These are phyloP conservation scores for Boloria selene DNA, from an alignment of 2,888 invertebrate species.

Conservation along the genomic window DNA sequence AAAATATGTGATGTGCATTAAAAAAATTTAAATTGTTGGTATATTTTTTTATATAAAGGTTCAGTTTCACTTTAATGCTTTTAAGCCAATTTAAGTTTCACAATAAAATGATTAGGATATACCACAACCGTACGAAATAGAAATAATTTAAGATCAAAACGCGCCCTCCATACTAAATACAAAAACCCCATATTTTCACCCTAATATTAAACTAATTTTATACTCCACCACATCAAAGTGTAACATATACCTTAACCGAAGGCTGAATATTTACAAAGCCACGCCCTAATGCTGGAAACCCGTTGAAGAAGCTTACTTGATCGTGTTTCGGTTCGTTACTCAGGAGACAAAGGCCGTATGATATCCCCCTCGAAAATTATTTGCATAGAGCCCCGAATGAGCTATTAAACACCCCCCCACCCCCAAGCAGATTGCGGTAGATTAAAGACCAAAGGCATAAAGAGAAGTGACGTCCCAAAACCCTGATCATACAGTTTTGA, in stretches of 20 bases:
- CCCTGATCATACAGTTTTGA: slow-evolving; percentile 62
- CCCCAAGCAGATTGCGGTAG: slow-evolving; percentile 81
- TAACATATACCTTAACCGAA: slow-evolving; percentile 11
- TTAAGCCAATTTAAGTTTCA: too few species aligned
- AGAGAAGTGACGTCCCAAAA: slow-evolving; percentile 52
- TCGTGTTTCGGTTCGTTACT: slow-evolving; percentile 79
- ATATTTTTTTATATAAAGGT: too few species aligned
- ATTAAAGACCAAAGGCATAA: slow-evolving; percentile 80
- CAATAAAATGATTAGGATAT: too few species aligned
- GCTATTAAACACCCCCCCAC: slow-evolving; percentile 80
- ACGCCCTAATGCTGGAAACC: slow-evolving; percentile 62
- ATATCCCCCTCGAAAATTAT: slow-evolving; percentile 74
- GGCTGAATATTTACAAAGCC: slow-evolving; percentile 34
- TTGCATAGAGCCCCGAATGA: slow-evolving; percentile 82
- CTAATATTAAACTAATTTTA: slow-evolving; percentile 11
- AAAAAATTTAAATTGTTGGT: too few species aligned
- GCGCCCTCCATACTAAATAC: not conserved
- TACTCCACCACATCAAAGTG: slow-evolving; percentile 26
- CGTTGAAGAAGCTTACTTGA: slow-evolving; percentile 73
- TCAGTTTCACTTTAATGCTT: too few species aligned
- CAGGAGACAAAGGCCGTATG: slow-evolving; percentile 81
- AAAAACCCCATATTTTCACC: slow-evolving; percentile 14
- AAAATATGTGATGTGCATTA: too few species aligned
- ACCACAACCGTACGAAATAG: too few species aligned
- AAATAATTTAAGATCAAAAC: not conserved